These are phyloP conservation scores for Oriolus oriolus DNA, from an alignment of 2,113 vertebrate species.

Conservation along the genomic window DNA sequence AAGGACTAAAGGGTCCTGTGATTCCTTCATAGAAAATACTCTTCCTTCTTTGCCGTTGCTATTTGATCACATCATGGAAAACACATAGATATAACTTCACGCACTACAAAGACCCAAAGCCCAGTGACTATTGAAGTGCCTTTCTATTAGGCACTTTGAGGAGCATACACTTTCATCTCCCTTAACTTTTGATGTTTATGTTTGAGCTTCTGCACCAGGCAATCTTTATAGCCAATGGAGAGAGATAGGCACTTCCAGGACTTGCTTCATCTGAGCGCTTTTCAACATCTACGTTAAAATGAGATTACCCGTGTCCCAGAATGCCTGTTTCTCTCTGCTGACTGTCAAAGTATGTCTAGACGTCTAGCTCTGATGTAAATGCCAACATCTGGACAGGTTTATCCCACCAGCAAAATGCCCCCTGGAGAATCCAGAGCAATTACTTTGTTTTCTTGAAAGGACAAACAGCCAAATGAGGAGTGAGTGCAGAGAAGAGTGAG, in stretches of 20 bases:
- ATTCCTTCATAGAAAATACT: background rate
- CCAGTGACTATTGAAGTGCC: background rate
- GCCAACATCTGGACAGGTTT: slow-evolving; percentile 57
- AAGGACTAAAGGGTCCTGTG: background rate
- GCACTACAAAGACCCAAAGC: background rate
- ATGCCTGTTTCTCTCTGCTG: slow-evolving; percentile 24
- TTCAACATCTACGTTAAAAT: slow-evolving; percentile 49
- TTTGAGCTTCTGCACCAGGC: slow-evolving; percentile 28
- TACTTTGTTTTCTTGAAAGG: background rate
- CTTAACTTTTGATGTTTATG: slow-evolving; percentile 45
- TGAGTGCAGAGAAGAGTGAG: background rate
- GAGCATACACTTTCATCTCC: slow-evolving; percentile 32
- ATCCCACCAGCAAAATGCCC: slow-evolving; percentile 3
- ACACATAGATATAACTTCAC: background rate
- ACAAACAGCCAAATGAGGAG: background rate
- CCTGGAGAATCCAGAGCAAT: slow-evolving; percentile 22
- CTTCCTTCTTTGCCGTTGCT: background rate
- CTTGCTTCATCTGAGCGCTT: background rate
- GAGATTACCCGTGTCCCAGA: slow-evolving; percentile 7
- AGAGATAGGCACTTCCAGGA: slow-evolving; percentile 17
- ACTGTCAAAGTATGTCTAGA: slow-evolving; percentile 44
- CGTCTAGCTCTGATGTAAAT: slow-evolving; percentile 62
- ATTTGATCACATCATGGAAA: slow-evolving; percentile 12
- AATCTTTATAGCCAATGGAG: slow-evolving; percentile 37
- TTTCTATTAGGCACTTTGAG: slow-evolving; percentile 19